Evolutionary conservation across 1,140 invertebrate genomes (phyloP), one percentile per base, ranked within the genome.

Genomic region (Helicoverpa zea): DNA sequence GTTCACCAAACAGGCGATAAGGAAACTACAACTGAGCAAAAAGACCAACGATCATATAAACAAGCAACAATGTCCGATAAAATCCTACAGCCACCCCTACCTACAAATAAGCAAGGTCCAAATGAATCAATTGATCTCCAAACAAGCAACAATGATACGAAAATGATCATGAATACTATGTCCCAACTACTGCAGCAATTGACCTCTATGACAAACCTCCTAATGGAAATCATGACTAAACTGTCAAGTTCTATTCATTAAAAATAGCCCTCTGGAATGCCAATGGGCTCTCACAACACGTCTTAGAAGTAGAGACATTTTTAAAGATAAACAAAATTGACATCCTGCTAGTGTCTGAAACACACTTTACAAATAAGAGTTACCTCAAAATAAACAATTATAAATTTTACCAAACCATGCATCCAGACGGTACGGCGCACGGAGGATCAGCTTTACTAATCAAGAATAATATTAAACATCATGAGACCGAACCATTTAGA

Each of bases 241-340:
- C 14, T 52, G 3, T 52, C 51, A 3, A 3, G 13, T 52, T 52
- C 51, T 3, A 1, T 35, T 35, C 35, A 7, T 35, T 61, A 12
- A 61, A 61, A 61, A 54, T 83, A 54, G 73, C 35, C 23, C 3
- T 80, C 13, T 84, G 80, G 80, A 84, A 84, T 64, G 80, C 76
- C 75, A 81, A 84, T 70, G 79, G 80, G 14, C 66, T 83, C 14
- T 66, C 66, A 73, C 72, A 80, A 30, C 79, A 81, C 30, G 35
- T 56, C 70, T 30, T 70, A 30, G 83, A 84, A 58, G 76, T 84
- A 13, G 59, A 79, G 58, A 59, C 10, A 18, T 81, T 76, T 49
- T 13, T 84, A 13, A 18, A 75, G 9, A 56, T 5, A 58, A 70
- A 81, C 14, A 16, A 78, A 66, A 14, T 83, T 18, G 64, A 83